Percentiles rank a stretch among this genome's conserved stretches.
phyloP scores from a whole-genome alignment of 2,888 invertebrate species.

The Boloria euphrosyne region DNA sequence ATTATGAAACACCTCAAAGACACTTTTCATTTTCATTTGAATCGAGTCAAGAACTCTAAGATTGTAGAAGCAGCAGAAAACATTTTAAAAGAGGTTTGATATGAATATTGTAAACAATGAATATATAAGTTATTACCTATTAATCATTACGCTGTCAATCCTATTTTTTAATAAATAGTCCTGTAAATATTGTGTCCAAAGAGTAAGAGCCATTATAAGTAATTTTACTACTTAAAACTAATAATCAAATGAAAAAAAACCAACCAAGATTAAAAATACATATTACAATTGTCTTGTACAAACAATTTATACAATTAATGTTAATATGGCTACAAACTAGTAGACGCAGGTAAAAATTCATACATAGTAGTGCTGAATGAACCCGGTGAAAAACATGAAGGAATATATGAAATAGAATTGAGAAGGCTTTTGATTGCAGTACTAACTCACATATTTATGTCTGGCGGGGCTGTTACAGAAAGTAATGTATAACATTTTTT shows the following conservation, averaged over 20 bases:
- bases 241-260: too few species aligned
- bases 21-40: conserved; percentile 1
- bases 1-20: conserved; percentile 58
- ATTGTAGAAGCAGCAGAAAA: neutral
- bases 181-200: too few species aligned
- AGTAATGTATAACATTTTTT: conserved; percentile 58
- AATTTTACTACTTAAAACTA: too few species aligned
- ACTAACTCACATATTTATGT: conserved; percentile 80
- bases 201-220: too few species aligned
- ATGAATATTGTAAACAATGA: neutral
- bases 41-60: neutral
- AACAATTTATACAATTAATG: neutral
- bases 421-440: conserved; percentile 67
- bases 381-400: conserved; percentile 53
- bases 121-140: neutral
- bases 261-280: too few species aligned
- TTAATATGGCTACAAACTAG: conserved; percentile 73
- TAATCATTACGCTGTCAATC: too few species aligned
- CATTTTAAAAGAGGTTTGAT: conserved; percentile 2
- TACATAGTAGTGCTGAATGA: conserved; percentile 61
- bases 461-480: conserved; percentile 72
- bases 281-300: neutral
- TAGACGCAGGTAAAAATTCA: conserved; percentile 59
- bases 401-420: conserved; percentile 50
- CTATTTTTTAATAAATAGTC: too few species aligned